Conservation (phyloP, 2,113 vertebrate species). For the Elephantulus edwardii region DNA sequence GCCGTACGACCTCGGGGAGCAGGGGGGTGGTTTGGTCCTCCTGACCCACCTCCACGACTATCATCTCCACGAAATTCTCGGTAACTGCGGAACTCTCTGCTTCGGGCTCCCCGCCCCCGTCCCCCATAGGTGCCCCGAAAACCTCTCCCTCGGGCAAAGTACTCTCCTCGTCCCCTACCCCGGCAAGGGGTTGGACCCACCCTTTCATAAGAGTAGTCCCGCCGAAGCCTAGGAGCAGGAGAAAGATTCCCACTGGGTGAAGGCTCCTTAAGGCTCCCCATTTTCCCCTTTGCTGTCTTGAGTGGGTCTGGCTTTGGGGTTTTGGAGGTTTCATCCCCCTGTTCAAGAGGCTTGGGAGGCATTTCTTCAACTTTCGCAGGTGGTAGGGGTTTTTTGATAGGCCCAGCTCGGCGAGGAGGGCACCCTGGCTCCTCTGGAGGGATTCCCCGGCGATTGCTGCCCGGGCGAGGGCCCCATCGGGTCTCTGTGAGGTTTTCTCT, state of each 20-base stretch:
- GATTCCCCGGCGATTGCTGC: conserved; percentile 81
- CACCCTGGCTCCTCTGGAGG: conserved; percentile 77
- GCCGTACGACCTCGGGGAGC: conserved; percentile 88
- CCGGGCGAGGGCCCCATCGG: conserved; percentile 93
- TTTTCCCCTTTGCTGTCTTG: conserved; percentile 69
- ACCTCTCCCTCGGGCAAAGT: conserved; percentile 90
- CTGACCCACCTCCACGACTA: conserved; percentile 72
- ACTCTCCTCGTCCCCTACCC: conserved; percentile 89
- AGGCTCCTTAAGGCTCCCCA: conserved; percentile 79
- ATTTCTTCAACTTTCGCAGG: conserved; percentile 73
- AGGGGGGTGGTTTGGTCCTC: conserved; percentile 81
- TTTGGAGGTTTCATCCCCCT: conserved; percentile 61
- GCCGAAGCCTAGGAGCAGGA: conserved; percentile 73
- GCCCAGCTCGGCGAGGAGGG: conserved; percentile 82
- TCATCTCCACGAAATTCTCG: conserved; percentile 86
- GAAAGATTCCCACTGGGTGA: conserved; percentile 68
- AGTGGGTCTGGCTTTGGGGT: conserved; percentile 66
- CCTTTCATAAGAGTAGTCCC: conserved; percentile 89
- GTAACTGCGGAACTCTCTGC: conserved; percentile 89
- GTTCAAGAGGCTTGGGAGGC: conserved; percentile 75
- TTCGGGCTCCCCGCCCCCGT: conserved; percentile 85
- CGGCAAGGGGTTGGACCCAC: conserved; percentile 80
- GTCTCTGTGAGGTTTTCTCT: conserved; percentile 93
- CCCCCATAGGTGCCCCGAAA: conserved; percentile 85
- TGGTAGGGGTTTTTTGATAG: conserved; percentile 87